Percentiles rank a stretch among this genome's conserved stretches.
Conservation (phyloP, 2,797 vertebrate species). For the Neosilurus hyrtlii region DNA sequence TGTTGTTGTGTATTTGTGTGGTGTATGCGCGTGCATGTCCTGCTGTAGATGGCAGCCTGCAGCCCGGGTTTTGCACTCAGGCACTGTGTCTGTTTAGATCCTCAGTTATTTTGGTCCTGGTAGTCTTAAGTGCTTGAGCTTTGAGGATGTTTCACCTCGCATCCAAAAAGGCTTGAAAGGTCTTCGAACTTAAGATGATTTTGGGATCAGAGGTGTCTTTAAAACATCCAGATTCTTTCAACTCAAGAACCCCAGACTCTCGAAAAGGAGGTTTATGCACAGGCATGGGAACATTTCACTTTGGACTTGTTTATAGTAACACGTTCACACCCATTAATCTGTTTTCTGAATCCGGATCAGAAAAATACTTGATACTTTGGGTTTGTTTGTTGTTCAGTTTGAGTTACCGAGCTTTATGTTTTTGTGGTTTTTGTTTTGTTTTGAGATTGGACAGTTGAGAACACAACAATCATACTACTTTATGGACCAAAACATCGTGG, state of each 20-base stretch:
- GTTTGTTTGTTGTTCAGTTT: not conserved
- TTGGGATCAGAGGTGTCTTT: too few species aligned
- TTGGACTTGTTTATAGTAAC: not conserved
- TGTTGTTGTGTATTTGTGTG: not conserved
- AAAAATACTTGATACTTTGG: not conserved
- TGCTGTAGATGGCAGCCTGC: not conserved
- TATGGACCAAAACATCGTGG: not conserved
- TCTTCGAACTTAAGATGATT: too few species aligned
- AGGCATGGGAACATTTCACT: not conserved
- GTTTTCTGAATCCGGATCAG: not conserved
- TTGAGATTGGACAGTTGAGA: not conserved
- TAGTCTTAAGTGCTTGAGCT: too few species aligned
- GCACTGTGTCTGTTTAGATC: not conserved
- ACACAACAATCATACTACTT: not conserved
- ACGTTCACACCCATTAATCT: not conserved
- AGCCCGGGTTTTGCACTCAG: not conserved
- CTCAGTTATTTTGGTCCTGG: too few species aligned
- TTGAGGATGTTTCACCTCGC: too few species aligned
- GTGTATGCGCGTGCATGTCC: not conserved
- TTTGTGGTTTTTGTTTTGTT: not conserved
- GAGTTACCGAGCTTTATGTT: not conserved
- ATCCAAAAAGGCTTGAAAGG: too few species aligned
- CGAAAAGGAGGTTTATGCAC: not conserved
- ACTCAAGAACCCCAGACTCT: too few species aligned
- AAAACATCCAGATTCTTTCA: too few species aligned